Evolutionary conservation across 2,797 vertebrate species (phyloP), one percentile per base, ranked within the genome.

Genomic region (Glyptemys insculpta): DNA sequence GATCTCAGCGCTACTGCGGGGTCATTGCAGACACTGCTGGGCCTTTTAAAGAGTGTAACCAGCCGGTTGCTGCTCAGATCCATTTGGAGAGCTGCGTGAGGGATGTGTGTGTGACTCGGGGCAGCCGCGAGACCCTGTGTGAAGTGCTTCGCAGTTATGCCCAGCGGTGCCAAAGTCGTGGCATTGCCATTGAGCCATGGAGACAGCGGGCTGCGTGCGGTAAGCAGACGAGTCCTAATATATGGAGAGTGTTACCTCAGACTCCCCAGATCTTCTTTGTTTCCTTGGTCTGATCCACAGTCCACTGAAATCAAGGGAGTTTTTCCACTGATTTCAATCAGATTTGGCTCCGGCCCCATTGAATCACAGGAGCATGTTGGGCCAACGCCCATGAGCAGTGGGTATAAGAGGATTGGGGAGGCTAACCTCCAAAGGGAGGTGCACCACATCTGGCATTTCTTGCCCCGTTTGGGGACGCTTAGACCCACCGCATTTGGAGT

Each of bases 181-280:
- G 96, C 62, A 87, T 94, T 18, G 16, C 44, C 1, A 5, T 94
- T 49, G 56, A 56, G 53, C 62, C 62, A 49, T 98, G 97, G 97
- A 97, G 83, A 50, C 95, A 93, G 31, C 56, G 10, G 4, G 94
- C 81, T 59, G 93, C 80, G 49, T 98, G 97, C 65, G 81, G 95
- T 97, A 85, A 97, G 97, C 72, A 7, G 7, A 7, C 31, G 4
- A 18, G 6, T 15, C 18, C 21, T 44, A 12, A 14, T 34, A 41
- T 23, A 50, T 12, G 37, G 6, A n/a, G 34, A n/a, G 34, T 19
- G 34, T n/a, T 65, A 34, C 34, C 15, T n/a, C 34, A n/a, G 16
- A 9, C 15, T 65, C 62, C 16, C 34, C 4, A n/a, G 16, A 34
- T n/a, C 59, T 18, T 65, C 15, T 12, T n/a, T 65, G 62, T 65